Evolutionary conservation across 37 sponge, comb jelly and placozoan genomes (phyloP), one percentile per base, ranked within the genome.

Genomic region (Petrosia ficiformis): DNA sequence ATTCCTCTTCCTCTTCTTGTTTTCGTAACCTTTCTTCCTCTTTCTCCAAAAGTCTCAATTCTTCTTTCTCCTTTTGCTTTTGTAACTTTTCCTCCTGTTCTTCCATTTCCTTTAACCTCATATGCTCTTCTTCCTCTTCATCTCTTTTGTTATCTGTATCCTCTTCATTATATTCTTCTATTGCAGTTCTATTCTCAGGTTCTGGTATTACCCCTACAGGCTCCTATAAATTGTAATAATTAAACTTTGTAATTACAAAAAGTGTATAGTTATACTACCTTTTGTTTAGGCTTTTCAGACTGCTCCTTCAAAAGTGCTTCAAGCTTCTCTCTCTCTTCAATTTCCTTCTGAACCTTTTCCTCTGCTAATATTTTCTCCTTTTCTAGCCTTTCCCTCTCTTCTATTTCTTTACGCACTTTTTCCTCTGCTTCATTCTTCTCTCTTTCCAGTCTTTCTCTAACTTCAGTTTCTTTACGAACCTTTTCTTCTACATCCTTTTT

Each of bases 161-260:
- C 67, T 87, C 78, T 43, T 72, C 74, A 39, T 81, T 74, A 52
- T 74, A 70, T 69, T 33, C 35, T 56, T 31, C 48, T 36, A 78
- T 48, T 60, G 48, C 42, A 11, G 32, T 63, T 31, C 35, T 28
- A 32, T 66, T 77, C 36, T 75, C 56, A 37, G 29, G 71, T 37
- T 64, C 36, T 41, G 25, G 30, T 0, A 43, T 61, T 3, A 39
- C 57, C 63, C 68, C 59, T 66, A 67, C 61, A 22, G 26, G 10
- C 19, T 36, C 5, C 29, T 68, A 21, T 5, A 10, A 6, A 68
- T 29, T 8, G 39, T 39, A 39, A 68, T 32, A 6, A 35, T 39
- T 39, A 28, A 6, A 11, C n/a, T n/a, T n/a, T n/a, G n/a, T n/a
- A n/a, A n/a, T n/a, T n/a, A n/a, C n/a, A n/a, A n/a, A n/a, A n/a